Evolutionary conservation across 1,140 invertebrate genomes (phyloP).

Genomic region (Penaeus japonicus): DNA sequence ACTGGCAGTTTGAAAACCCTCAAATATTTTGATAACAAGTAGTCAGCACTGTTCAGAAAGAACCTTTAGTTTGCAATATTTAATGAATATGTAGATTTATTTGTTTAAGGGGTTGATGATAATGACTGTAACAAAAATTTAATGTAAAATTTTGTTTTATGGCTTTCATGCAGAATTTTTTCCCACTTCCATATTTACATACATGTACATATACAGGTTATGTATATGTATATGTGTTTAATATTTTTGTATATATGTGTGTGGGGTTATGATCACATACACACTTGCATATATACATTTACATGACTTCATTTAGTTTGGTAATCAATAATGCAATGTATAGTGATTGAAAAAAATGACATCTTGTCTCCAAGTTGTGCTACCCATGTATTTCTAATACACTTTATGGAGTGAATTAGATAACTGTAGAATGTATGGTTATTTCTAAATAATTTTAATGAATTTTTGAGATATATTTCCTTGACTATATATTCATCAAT

Average conservation of each 20-base stretch:
- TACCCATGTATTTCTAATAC: slow-evolving; percentile 45
- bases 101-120: too few relatives aligned
- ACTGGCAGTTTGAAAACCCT: too few relatives aligned
- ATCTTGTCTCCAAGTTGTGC: slow-evolving; percentile 41
- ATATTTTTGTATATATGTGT: neutral
- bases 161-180: too few relatives aligned
- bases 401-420: slow-evolving; percentile 43
- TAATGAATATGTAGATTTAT: too few relatives aligned
- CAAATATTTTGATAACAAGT: too few relatives aligned
- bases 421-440: slow-evolving; percentile 37
- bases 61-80: too few relatives aligned
- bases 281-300: neutral
- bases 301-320: neutral
- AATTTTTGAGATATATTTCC: slow-evolving; percentile 16
- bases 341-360: slow-evolving; percentile 2
- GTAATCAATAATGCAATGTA: neutral
- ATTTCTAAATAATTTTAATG: slow-evolving; percentile 1
- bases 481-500: slow-evolving; percentile 1
- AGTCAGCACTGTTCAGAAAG: too few relatives aligned
- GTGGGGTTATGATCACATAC: neutral
- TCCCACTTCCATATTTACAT: neutral
- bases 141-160: too few relatives aligned
- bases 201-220: neutral
- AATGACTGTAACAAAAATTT: too few relatives aligned
- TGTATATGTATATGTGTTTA: neutral